A percentile compares a stretch with the other conserved stretches of the same genome.
Conservation (phyloP, 2,113 vertebrate genomes). For the Archocentrus centrarchus region DNA sequence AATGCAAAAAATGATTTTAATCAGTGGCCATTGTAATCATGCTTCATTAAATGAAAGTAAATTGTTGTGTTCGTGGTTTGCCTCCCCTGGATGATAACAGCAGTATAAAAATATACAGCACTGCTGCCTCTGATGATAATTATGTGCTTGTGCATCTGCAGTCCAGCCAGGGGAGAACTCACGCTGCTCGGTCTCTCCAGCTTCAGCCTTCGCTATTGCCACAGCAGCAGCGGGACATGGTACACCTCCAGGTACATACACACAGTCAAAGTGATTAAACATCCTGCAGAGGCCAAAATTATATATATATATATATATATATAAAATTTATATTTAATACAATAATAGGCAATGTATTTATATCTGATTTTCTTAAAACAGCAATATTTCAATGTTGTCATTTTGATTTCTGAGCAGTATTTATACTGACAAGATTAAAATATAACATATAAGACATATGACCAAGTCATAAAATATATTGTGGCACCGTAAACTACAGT, state of each 20-base stretch:
- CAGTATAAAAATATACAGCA: background rate
- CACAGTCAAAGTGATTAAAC: background rate
- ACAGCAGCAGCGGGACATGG: conserved; percentile 96
- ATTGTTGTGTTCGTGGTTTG: background rate
- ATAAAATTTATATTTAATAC: too few relatives aligned
- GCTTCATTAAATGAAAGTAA: background rate
- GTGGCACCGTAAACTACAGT: too few relatives aligned
- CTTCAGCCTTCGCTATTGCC: conserved; percentile 97
- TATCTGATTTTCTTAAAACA: too few relatives aligned
- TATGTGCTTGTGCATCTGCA: conserved; percentile 68
- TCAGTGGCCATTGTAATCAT: conserved; percentile 4
- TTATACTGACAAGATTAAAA: too few relatives aligned
- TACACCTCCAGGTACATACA: conserved; percentile 87
- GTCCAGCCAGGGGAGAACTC: conserved; percentile 90
- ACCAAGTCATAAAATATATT: too few relatives aligned
- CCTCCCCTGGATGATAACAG: background rate
- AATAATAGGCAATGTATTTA: too few relatives aligned
- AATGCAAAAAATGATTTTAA: background rate
- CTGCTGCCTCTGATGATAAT: conserved; percentile 27
- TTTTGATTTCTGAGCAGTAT: too few relatives aligned
- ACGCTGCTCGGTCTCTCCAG: conserved; percentile 93
- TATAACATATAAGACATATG: too few relatives aligned
- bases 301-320: too few relatives aligned
- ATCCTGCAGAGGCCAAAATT: background rate
- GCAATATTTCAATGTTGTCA: too few relatives aligned